phyloP scores from a whole-genome alignment of 2,888 invertebrate species.

The Stratiomys singularior region DNA sequence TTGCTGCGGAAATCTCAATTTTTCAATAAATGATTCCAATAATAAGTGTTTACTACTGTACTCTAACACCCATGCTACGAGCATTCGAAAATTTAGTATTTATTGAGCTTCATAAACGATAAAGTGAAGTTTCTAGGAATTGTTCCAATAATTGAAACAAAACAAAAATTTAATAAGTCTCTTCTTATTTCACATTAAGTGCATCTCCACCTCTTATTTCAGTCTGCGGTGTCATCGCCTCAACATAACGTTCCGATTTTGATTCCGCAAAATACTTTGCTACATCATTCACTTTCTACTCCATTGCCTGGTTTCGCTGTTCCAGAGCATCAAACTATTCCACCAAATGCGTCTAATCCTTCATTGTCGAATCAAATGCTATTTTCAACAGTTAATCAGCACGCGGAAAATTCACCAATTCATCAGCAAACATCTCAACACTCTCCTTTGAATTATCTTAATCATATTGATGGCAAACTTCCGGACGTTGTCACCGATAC shows the following conservation, averaged over 20 bases:
- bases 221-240: slow-evolving; percentile 52
- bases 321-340: not conserved
- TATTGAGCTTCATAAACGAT: no score
- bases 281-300: slow-evolving; percentile 48
- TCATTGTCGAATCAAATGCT: not conserved
- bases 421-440: not conserved
- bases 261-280: slow-evolving; percentile 56
- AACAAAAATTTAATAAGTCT: no score
- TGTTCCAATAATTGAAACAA: no score
- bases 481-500: slow-evolving; percentile 39
- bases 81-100: no score
- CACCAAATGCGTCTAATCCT: not conserved
- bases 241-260: slow-evolving; percentile 56
- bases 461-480: not conserved
- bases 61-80: no score
- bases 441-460: not conserved
- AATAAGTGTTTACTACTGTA: no score
- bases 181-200: no score
- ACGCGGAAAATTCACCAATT: slow-evolving; percentile 46
- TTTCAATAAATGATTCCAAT: no score
- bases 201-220: not conserved
- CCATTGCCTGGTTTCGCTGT: slow-evolving; percentile 50
- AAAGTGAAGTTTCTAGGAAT: no score
- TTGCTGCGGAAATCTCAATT: no score
- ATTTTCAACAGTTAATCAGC: not conserved